Evolutionary conservation across 1,140 invertebrate species (phyloP), one percentile per base, ranked within the genome.

Genomic region (Pectinophora gossypiella): DNA sequence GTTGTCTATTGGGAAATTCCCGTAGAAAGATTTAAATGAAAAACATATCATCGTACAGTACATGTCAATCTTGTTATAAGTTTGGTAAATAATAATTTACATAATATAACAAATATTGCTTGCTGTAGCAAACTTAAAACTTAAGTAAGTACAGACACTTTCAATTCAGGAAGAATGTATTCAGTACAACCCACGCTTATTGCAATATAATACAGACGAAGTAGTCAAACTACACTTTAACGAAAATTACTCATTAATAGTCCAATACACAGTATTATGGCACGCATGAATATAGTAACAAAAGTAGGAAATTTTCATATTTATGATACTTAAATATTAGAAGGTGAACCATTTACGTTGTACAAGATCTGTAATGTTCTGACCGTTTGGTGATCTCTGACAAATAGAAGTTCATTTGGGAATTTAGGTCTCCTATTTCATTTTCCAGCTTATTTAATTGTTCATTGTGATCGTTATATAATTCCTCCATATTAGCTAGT

Each of bases 401-500:
- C 45, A 91, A 62, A 68, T 90, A 89, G 45, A 69, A 63, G 53
- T 80, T 84, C 65, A 91, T 87, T 65, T 87, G 64, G 9, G 73
- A 76, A 59, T 90, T 90, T 1, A 91, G 71, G 21, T 88, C 84
- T 19, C 76, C 74, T 47, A 91, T 89, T 64, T 76, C 64, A 15
- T 71, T 73, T 68, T 90, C 87, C 54, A 91, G 68, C 7, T 60
- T 61, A 40, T 68, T 69, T n/a, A 90, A 57, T 51, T 87, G 71
- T 22, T 76, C 69, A 38, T 88, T 89, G 56, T 90, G 89, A 27
- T 80, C 85, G 50, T 83, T 83, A 58, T 91, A 90, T 13, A 89
- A 56, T 59, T 82, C 79, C 66, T 89, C 86, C 86, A 89, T 89
- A 52, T 79, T 85, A 44, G 91, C 89, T 12, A 97, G 82, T 56